Conservation (phyloP, 2,797 vertebrate genomes). For the Sebastes cheni region DNA sequence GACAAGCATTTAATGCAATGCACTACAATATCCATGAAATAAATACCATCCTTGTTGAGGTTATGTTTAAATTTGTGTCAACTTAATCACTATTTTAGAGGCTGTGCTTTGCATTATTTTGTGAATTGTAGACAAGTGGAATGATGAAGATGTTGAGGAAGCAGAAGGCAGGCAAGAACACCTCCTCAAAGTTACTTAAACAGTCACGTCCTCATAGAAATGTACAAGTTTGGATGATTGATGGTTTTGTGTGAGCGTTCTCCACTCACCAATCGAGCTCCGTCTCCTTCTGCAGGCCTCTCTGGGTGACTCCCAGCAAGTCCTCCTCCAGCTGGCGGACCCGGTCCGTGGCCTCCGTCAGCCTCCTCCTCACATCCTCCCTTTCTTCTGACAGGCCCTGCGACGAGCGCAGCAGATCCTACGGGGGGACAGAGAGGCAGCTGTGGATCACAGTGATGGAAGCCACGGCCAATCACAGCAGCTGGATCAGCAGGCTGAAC, state of each 20-base stretch:
- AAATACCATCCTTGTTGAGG: background rate
- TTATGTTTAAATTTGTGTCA: background rate
- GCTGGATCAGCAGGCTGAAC: background rate
- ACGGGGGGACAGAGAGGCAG: slow-evolving; percentile 20
- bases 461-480: slow-evolving; percentile 17
- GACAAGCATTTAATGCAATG: background rate
- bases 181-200: background rate
- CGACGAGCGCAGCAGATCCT: slow-evolving; percentile 84
- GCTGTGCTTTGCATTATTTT: background rate
- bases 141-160: slow-evolving; percentile 28
- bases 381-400: slow-evolving; percentile 88
- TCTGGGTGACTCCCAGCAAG: slow-evolving; percentile 88
- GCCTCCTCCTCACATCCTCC: slow-evolving; percentile 88
- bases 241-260: background rate
- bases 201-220: background rate
- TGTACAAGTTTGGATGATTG: slow-evolving; percentile 8
- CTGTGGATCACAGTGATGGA: slow-evolving; percentile 25
- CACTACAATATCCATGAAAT: background rate
- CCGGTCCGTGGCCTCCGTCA: slow-evolving; percentile 85
- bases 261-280: slow-evolving; percentile 91
- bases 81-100: background rate
- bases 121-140: background rate
- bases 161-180: slow-evolving; percentile 1
- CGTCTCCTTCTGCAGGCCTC: slow-evolving; percentile 93
- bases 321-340: slow-evolving; percentile 93